Percentiles rank a stretch among this genome's conserved stretches.
phyloP scores from a whole-genome alignment of 2,888 invertebrate genomes.

The Periphyllus acericola region DNA sequence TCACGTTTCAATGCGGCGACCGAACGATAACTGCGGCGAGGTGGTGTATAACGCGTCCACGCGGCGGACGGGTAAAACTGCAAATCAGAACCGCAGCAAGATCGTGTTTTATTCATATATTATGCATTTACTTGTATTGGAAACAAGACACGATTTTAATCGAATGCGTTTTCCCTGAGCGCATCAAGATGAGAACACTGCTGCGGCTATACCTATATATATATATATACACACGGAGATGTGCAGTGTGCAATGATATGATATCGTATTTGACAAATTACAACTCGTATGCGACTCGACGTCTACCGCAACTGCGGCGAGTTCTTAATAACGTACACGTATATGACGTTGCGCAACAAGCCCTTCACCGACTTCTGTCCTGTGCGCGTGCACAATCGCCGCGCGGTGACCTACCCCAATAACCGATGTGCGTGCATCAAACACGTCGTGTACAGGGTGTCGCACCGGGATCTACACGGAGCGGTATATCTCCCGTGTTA shows the following conservation, averaged over 20 bases:
- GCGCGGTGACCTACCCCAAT: no score
- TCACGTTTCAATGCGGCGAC: background rate
- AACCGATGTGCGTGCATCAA: no score
- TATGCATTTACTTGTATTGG: background rate
- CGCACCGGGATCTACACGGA: no score
- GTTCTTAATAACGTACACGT: no score
- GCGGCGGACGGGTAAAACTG: background rate
- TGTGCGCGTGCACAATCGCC: no score
- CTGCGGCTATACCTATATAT: no score
- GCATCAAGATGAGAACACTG: background rate
- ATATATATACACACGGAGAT: no score
- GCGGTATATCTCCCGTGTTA: no score
- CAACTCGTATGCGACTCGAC: background rate
- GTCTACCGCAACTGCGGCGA: background rate
- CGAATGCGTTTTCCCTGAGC: background rate
- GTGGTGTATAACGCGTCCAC: no score
- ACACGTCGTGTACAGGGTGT: no score
- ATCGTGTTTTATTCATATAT: background rate
- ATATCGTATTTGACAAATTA: background rate
- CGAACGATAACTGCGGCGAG: background rate
- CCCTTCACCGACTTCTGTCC: background rate
- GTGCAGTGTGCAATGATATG: no score
- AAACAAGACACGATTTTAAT: background rate
- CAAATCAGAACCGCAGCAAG: background rate
- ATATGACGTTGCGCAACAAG: background rate